A percentile compares a stretch with the other conserved stretches of the same genome.
Conservation (phyloP, 2,113 vertebrate genomes). For the Scopus umbretta region DNA sequence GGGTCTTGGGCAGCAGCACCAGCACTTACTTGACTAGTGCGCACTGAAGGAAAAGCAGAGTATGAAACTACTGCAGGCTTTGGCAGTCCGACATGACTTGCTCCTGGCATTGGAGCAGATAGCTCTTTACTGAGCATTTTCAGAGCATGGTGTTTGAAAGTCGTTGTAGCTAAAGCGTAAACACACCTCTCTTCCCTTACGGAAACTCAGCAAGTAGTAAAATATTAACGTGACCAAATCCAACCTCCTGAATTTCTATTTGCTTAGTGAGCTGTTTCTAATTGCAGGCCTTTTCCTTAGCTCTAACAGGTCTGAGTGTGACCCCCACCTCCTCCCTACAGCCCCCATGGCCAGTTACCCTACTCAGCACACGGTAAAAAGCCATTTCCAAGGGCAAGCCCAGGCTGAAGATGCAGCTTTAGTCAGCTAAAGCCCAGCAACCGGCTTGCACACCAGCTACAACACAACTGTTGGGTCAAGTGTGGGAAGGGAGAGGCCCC, state of each 20-base stretch:
- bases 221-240: conserved; percentile 70
- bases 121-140: background rate
- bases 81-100: background rate
- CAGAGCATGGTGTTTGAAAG: background rate
- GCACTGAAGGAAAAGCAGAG: background rate
- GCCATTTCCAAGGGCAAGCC: background rate
- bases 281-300: background rate
- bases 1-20: background rate
- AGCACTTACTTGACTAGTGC: background rate
- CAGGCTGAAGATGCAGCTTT: background rate
- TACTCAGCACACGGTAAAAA: background rate
- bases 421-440: background rate
- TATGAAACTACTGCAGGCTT: background rate
- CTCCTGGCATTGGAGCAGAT: background rate
- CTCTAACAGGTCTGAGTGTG: background rate
- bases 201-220: conserved; percentile 52
- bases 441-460: background rate
- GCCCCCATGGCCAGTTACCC: background rate
- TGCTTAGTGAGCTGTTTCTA: conserved; percentile 43
- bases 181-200: background rate
- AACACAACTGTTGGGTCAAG: conserved; percentile 65
- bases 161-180: background rate
- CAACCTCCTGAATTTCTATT: conserved; percentile 33
- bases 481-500: conserved; percentile 53
- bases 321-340: background rate